Percentiles rank a stretch among this genome's conserved stretches.
These are phyloP conservation scores for Diplodus puntazzo DNA, from an alignment of 2,797 vertebrate species.

Conservation along the genomic window DNA sequence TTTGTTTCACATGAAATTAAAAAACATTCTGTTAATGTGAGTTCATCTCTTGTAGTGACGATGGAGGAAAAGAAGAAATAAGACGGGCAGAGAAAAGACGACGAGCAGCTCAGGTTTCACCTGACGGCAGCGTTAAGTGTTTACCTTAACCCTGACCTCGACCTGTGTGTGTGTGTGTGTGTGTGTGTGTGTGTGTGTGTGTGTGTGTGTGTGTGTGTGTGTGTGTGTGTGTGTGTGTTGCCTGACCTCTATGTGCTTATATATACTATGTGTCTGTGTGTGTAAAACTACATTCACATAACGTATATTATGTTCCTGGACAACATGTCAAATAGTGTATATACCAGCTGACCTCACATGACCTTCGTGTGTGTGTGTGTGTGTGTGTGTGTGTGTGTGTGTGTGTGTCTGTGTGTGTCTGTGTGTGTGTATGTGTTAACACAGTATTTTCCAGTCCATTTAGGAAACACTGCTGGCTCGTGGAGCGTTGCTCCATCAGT, in stretches of 20 bases:
- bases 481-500: too few relatives aligned
- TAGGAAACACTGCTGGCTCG: conserved; percentile 29
- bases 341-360: conserved; percentile 35
- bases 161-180: conserved; percentile 17
- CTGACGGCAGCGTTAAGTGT: conserved; percentile 38
- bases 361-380: conserved; percentile 32
- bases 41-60: too few relatives aligned
- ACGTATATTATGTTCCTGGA: conserved; percentile 34
- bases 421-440: conserved; percentile 20
- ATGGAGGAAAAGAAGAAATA: background rate
- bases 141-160: conserved; percentile 53
- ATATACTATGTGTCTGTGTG: background rate
- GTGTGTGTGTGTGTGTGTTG: background rate
- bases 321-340: conserved; percentile 45
- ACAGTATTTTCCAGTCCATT: conserved; percentile 53
- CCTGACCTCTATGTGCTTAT: background rate
- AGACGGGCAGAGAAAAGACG: background rate
- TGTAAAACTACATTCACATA: background rate
- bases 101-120: conserved; percentile 31
- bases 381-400: conserved; percentile 21
- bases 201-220: conserved; percentile 5
- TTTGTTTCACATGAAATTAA: background rate
- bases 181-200: conserved; percentile 28
- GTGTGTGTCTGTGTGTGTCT: conserved; percentile 7
- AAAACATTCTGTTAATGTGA: too few relatives aligned